phyloP scores from a whole-genome alignment of 2,888 invertebrate species.

The Pristionchus fissidentatus region DNA sequence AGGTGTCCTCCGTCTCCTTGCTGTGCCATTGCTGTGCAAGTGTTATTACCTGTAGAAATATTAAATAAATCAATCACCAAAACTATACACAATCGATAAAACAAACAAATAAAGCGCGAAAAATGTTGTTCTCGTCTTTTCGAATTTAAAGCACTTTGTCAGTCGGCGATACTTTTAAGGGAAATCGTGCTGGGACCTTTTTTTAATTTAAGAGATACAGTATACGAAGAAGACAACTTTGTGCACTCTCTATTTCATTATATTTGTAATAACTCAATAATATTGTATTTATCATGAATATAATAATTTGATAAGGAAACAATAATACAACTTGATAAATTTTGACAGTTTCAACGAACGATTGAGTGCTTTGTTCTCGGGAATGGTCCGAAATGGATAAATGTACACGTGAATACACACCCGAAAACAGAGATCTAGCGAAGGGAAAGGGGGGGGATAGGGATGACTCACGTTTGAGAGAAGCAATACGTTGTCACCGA shows the following conservation, averaged over 20 bases:
- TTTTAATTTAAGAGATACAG: background rate
- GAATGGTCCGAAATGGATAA: conserved; percentile 16
- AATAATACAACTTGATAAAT: too few species aligned
- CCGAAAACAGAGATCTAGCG: background rate
- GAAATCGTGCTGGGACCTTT: background rate
- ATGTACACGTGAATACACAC: background rate
- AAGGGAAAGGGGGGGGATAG: background rate
- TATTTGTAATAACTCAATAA: background rate
- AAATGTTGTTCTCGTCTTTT: background rate
- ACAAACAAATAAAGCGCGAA: too few species aligned
- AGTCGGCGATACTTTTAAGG: conserved; percentile 9
- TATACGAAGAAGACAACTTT: background rate
- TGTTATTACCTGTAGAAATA: background rate
- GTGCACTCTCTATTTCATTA: background rate
- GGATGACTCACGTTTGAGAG: background rate
- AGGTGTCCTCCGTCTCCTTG: conserved; percentile 37
- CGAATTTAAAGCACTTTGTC: background rate
- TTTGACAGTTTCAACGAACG: too few species aligned
- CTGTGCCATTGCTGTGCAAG: background rate
- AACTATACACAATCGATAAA: background rate
- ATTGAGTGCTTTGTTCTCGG: background rate
- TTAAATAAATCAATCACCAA: background rate
- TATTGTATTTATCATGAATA: background rate
- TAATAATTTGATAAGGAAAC: too few species aligned
- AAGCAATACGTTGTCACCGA: background rate